A percentile compares a stretch with the other conserved stretches of the same genome.
Conservation (phyloP, 2,113 vertebrate genomes). For the Gila orcuttii region DNA sequence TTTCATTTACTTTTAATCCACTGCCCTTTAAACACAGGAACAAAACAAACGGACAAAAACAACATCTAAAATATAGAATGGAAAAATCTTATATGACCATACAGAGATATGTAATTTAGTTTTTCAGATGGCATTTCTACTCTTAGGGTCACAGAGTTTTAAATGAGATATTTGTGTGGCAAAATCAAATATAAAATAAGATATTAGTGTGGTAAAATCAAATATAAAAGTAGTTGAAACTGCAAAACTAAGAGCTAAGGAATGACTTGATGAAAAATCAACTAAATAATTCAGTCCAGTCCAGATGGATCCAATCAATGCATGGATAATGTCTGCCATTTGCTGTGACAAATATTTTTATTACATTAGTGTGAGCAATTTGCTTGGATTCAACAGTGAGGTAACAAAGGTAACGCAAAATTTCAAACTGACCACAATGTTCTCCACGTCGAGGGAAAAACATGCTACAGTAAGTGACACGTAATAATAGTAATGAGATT, state of each 20-base stretch:
- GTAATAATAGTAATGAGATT: neutral
- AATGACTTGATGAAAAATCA: neutral
- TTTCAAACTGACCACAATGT: neutral
- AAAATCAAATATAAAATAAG: neutral
- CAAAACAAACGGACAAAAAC: neutral
- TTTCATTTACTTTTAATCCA: constrained; percentile 31
- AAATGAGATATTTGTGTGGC: too few relatives aligned
- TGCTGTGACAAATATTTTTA: neutral
- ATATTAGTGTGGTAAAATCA: too few relatives aligned
- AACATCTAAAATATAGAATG: neutral
- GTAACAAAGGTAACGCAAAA: neutral
- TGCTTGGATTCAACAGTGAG: neutral
- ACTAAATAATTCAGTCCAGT: neutral
- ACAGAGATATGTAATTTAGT: neutral
- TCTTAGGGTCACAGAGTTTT: neutral
- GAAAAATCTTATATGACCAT: neutral
- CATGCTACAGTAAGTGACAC: neutral
- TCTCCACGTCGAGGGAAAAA: neutral
- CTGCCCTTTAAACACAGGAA: constrained; percentile 24
- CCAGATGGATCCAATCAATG: neutral
- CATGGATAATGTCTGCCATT: neutral
- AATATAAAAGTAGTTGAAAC: too few relatives aligned
- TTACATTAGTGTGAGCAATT: neutral
- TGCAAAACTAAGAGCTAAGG: constrained; percentile 15
- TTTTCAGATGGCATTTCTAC: neutral